These are phyloP conservation scores for Mizuhopecten yessoensis DNA, from an alignment of 1,140 invertebrate genomes.

Conservation along the genomic window DNA sequence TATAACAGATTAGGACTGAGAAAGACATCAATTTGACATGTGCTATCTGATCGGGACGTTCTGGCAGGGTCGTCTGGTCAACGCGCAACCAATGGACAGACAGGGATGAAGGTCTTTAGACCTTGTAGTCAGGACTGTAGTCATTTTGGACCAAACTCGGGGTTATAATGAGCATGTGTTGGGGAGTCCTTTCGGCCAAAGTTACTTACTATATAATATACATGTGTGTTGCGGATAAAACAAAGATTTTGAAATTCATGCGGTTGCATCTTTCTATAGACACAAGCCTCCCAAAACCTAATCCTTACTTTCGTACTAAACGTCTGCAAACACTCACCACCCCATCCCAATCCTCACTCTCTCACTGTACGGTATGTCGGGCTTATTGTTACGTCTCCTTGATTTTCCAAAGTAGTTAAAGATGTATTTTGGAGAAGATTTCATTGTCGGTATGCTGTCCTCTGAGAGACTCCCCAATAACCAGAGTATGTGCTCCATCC, in stretches of 20 bases:
- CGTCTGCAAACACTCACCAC: neutral
- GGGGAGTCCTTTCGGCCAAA: no score
- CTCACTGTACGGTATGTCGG: neutral
- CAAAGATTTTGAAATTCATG: no score
- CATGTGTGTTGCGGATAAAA: no score
- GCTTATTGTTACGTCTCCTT: neutral
- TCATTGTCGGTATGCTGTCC: neutral
- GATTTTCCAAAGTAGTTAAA: slow-evolving; percentile 17
- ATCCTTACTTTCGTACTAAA: no score
- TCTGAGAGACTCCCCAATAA: slow-evolving; percentile 3
- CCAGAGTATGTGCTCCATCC: neutral
- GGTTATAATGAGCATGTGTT: neutral
- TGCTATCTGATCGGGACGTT: neutral
- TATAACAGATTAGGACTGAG: slow-evolving; percentile 14
- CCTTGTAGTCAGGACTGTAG: neutral
- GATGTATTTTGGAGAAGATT: slow-evolving; percentile 35
- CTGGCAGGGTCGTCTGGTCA: neutral
- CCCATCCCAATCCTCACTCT: neutral
- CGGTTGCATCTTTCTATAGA: no score
- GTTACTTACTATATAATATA: no score
- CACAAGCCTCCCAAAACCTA: no score
- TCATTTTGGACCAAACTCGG: neutral
- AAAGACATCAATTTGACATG: slow-evolving; percentile 16
- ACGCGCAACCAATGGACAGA: neutral
- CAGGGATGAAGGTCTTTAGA: neutral